phyloP scores from a whole-genome alignment of 1,140 invertebrate species.

The Laupala kohalensis region DNA sequence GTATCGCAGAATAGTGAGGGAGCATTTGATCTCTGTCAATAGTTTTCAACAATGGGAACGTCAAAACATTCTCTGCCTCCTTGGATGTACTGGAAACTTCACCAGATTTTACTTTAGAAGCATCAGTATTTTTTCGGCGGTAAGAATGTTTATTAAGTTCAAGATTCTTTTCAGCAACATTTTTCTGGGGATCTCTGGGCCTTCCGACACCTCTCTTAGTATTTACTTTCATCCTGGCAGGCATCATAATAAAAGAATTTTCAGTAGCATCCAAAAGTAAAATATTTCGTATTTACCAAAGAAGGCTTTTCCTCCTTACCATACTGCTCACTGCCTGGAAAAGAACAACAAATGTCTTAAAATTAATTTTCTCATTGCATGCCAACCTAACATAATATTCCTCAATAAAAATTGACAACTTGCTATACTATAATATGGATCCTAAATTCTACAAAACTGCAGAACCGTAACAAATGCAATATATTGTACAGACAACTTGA shows the following conservation, averaged over 20 bases:
- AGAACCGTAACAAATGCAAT: too few species aligned
- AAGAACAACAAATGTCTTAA: too few species aligned
- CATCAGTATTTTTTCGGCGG: background rate
- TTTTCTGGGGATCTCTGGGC: slow-evolving; percentile 8
- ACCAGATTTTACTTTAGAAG: background rate
- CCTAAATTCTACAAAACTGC: too few species aligned
- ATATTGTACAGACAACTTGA: too few species aligned
- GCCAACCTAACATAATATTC: too few species aligned
- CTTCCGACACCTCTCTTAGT: slow-evolving; percentile 30
- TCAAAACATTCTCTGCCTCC: background rate
- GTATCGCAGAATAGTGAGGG: slow-evolving; percentile 38
- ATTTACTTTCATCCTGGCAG: slow-evolving; percentile 33
- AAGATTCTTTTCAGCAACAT: background rate
- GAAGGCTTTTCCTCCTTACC: too few species aligned
- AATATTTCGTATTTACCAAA: too few species aligned
- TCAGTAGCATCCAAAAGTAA: background rate
- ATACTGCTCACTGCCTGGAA: too few species aligned
- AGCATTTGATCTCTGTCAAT: slow-evolving; percentile 38
- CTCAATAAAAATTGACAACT: too few species aligned
- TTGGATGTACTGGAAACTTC: background rate
- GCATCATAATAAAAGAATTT: slow-evolving; percentile 20
- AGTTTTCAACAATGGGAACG: slow-evolving; percentile 31
- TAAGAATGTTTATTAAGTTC: background rate
- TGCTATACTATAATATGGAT: too few species aligned
- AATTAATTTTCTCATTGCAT: too few species aligned